Evolutionary conservation across 2,113 vertebrate species (phyloP), one percentile per base, ranked within the genome.

Genomic region (Sceloporus undulatus): DNA sequence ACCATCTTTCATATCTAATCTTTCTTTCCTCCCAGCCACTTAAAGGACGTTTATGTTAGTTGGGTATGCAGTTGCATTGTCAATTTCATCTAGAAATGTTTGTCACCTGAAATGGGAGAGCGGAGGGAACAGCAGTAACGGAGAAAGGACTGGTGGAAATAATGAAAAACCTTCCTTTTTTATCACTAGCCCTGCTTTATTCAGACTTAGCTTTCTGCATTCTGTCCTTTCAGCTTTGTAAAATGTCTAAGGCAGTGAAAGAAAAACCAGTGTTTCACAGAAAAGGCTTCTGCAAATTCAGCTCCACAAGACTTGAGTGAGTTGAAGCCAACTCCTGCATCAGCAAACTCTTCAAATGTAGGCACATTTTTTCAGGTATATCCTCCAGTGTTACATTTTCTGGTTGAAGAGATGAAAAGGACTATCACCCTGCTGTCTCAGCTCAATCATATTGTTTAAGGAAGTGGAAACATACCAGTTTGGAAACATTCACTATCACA

Each of bases 191-290:
- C 27, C 13, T 29, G 19, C 25, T 29, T 62, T 65, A 42, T 14
- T 19, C 54, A 74, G 54, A 56, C 34, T 62, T 25, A n/a, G 5
- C 5, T 82, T 91, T 75, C 34, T 34, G 70, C 1, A 38, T 81
- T 1, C 2, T 19, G 74, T 89, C 92, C 79, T 0, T 91, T 85
- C 75, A 52, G 9, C 16, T 88, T 66, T 66, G 13, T 70, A 14
- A 83, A 56, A 79, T 27, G 52, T 18, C 29, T 52, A 11, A 83
- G 65, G 27, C 11, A 48, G 2, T 40, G 34, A 29, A 70, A 70
- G 23, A 8, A n/a, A 21, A 70, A 70, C 38, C 65, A 83, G 59
- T 29, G 56, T 11, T 83, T 83, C n/a, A 54, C 1, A 34, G 54
- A 38, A 38, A 18, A 9, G n/a, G 8, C 29, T n/a, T 70, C 80